A percentile compares a stretch with the other conserved stretches of the same genome.
Conservation (phyloP, 2,113 vertebrate genomes). For the Notarius lentiginosus region DNA sequence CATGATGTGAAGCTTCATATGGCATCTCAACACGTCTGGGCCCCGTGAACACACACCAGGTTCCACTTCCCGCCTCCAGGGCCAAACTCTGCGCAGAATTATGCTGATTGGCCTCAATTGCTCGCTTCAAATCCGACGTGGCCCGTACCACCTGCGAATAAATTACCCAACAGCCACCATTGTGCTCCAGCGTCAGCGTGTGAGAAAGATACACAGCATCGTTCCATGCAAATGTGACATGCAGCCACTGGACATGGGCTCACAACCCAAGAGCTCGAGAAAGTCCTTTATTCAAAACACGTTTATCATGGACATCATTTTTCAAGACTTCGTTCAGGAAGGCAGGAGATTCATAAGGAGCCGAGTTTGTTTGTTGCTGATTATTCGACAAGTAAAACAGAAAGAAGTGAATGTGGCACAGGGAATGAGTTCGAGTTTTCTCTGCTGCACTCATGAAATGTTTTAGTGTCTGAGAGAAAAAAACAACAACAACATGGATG, state of each 20-base stretch:
- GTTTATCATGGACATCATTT: not conserved
- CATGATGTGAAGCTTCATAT: conserved; percentile 60
- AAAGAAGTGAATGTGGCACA: not conserved
- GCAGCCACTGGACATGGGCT: not conserved
- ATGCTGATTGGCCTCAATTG: conserved; percentile 41
- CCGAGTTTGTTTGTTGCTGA: not conserved
- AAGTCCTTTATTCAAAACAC: not conserved
- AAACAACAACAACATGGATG: not conserved
- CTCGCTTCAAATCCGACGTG: conserved; percentile 34
- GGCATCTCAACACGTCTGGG: conserved; percentile 70
- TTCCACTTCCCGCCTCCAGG: conserved; percentile 40
- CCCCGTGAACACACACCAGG: conserved; percentile 61
- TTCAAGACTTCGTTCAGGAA: too few species aligned
- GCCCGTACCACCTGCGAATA: conserved; percentile 44
- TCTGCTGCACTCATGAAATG: not conserved
- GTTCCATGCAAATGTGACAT: not conserved
- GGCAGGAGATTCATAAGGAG: not conserved
- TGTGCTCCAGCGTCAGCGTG: conserved; percentile 11
- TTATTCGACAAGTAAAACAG: not conserved
- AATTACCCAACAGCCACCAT: conserved; percentile 19
- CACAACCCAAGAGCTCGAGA: not conserved
- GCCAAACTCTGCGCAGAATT: conserved; percentile 31
- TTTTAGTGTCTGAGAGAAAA: not conserved
- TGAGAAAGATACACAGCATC: not conserved
- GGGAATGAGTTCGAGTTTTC: not conserved